Base-by-base conservation (phyloP, 2,888 invertebrate species). In the Magallana nippona region DNA sequence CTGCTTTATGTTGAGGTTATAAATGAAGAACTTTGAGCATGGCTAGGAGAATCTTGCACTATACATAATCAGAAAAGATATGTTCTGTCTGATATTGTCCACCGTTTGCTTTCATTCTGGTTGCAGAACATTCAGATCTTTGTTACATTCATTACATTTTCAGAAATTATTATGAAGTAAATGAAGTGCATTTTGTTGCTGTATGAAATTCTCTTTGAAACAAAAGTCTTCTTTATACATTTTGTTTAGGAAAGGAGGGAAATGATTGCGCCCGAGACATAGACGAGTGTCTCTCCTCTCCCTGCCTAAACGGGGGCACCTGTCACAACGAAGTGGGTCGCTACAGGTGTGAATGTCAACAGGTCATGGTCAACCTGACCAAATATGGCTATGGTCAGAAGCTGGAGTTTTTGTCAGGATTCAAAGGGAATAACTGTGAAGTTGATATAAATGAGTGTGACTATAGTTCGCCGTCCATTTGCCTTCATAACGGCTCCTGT, bases 251-350 rank as follows among this genome's bases (percentile, higher is more conserved):
- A 62, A 88, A 79, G 71, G 85, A 86, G 32, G 90, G 90, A 0
- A 22, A 19, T 10, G 85, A 88, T 79, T 91, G 91, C 84, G 62
- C 82, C 1, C 85, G 56, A 1, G 88, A 89, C 13, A 89, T 89
- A 1, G 81, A 89, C 56, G 90, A 90, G 82, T 91, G 91, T 83
- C 86, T 81, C 10, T 89, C 87, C n/a, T 85, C 88, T 55, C 91
- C 92, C 5, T 94, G 94, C 88, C 85, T 87, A 83, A 92, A 93
- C 85, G 90, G 89, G 11, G 88, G 82, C 1, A 88, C 89, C 0
- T 90, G 90, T 85, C 78, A 58, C 0, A 86, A 90, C 56, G 81
- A 71, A 1, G 55, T 86, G 0, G 87, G 87, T 17, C 78, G 83
- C 22, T 90, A 89, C 77, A 85, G 78, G 0, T 90, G 90, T 62